Conservation (phyloP, 2,113 vertebrate genomes). For the Psammodynastes pulverulentus region DNA sequence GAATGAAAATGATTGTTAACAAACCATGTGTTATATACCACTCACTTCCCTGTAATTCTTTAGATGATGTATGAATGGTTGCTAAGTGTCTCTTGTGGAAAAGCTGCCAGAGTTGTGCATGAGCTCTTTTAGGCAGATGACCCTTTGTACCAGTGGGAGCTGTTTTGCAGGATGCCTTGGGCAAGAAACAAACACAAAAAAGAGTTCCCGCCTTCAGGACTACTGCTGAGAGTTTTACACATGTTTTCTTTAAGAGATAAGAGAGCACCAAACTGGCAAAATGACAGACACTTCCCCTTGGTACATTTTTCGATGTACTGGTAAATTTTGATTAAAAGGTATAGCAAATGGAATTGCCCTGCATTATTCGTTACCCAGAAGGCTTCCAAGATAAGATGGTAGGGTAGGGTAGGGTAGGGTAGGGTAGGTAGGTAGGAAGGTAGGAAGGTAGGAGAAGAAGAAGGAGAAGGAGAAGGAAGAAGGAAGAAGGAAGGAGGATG, state of each 20-base stretch:
- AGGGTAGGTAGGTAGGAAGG: too few relatives aligned
- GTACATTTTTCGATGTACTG: constrained; percentile 26
- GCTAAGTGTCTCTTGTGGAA: not conserved
- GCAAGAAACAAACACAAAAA: not conserved
- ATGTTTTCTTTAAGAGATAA: constrained; percentile 7
- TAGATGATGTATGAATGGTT: not conserved
- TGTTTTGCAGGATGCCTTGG: not conserved
- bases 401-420: too few relatives aligned
- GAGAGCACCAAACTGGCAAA: not conserved
- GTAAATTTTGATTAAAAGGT: constrained; percentile 54
- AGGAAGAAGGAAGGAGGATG: constrained; percentile 1
- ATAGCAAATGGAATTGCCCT: constrained; percentile 49
- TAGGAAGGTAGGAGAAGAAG: too few relatives aligned
- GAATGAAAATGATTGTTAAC: not conserved
- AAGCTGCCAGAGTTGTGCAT: not conserved
- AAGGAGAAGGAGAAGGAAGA: too few relatives aligned
- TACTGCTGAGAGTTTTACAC: not conserved
- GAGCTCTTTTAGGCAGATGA: not conserved
- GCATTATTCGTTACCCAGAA: constrained; percentile 58
- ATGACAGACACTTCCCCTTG: constrained; percentile 42
- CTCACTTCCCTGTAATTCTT: too few relatives aligned
- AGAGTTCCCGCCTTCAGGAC: not conserved
- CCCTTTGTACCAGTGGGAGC: not conserved
- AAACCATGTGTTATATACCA: not conserved
- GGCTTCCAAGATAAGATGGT: constrained; percentile 36